Evolutionary conservation across 2,113 vertebrate species (phyloP).

Genomic region (Peromyscus leucopus): DNA sequence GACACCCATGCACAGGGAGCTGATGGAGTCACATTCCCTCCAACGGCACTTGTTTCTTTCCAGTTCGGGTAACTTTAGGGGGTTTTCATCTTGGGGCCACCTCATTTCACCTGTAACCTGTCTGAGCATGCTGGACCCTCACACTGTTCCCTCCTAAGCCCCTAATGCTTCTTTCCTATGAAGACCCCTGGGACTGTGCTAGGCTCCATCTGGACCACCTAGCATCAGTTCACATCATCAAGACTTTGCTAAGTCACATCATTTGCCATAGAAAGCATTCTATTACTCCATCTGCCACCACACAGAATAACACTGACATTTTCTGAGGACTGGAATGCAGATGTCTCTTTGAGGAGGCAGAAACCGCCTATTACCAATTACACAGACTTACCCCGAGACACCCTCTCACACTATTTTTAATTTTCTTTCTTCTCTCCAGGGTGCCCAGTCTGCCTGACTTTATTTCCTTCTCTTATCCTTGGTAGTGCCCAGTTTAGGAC

Average conservation of each 20-base stretch:
- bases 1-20: not conserved
- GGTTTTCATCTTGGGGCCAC: not conserved
- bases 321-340: not conserved
- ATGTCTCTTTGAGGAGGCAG: not conserved
- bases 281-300: not conserved
- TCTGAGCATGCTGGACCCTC: not conserved
- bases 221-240: not conserved
- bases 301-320: not conserved
- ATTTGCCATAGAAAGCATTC: not conserved
- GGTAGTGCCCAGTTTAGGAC: not conserved
- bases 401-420: not conserved
- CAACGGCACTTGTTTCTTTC: not conserved
- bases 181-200: not conserved
- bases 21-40: not conserved
- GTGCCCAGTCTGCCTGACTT: not conserved
- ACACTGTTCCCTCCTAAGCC: not conserved
- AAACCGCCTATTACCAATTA: not conserved
- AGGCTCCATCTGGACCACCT: not conserved
- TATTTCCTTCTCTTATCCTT: conserved; percentile 19
- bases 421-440: not conserved
- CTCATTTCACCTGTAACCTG: not conserved
- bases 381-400: not conserved
- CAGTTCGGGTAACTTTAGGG: not conserved
- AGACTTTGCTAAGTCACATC: not conserved
- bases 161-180: not conserved